These are phyloP conservation scores for Strongylocentrotus purpuratus DNA, from an alignment of 35 echinoderm and acorn worm species.

Conservation along the genomic window DNA sequence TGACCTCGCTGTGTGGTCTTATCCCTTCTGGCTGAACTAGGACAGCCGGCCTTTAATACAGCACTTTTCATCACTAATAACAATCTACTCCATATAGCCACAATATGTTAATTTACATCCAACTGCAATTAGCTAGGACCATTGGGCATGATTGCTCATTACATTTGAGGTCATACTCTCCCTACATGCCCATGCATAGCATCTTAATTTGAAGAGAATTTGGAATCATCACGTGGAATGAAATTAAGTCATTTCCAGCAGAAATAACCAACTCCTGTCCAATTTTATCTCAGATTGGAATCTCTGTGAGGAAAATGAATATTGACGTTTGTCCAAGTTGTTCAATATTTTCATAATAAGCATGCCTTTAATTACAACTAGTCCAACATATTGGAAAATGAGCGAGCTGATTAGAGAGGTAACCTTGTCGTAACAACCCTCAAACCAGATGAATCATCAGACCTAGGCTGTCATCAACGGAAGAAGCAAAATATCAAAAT, in stretches of 20 bases:
- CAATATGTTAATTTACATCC: background rate
- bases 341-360: background rate
- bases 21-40: too few relatives aligned
- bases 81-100: background rate
- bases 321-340: background rate
- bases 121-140: background rate
- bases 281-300: background rate
- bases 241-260: background rate
- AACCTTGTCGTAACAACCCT: background rate
- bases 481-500: constrained; percentile 13
- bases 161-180: background rate
- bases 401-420: background rate
- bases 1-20: too few relatives aligned
- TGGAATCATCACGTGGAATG: background rate
- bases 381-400: background rate
- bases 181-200: background rate
- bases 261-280: background rate
- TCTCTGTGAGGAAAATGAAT: background rate
- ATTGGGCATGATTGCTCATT: background rate
- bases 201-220: background rate
- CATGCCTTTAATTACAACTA: background rate
- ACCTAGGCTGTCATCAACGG: background rate
- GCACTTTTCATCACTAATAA: background rate
- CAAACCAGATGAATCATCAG: constrained; percentile 10
- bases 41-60: too few relatives aligned